Evolutionary conservation across 2,113 vertebrate genomes (phyloP).

Genomic region (Vidua macroura): DNA sequence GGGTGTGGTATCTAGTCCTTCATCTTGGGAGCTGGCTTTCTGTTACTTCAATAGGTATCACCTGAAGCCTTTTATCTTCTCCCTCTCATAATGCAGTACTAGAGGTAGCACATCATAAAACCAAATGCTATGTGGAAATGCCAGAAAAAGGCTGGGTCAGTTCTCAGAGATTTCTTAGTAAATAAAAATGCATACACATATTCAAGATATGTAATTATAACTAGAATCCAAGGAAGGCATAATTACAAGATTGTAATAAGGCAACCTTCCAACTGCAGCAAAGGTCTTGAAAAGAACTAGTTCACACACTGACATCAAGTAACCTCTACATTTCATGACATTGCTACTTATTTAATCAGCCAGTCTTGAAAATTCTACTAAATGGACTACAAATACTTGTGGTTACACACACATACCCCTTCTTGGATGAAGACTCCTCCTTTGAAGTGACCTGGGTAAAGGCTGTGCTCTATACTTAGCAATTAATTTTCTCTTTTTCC

Average conservation of each 20-base stretch:
- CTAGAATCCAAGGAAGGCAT: neutral
- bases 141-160: neutral
- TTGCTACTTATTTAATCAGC: neutral
- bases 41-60: neutral
- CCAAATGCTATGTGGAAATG: neutral
- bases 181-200: neutral
- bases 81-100: neutral
- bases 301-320: neutral
- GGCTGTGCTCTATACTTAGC: neutral
- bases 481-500: neutral
- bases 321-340: neutral
- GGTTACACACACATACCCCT: neutral
- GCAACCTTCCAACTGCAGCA: neutral
- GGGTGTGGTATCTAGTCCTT: neutral
- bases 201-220: neutral
- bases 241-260: slow-evolving; percentile 17
- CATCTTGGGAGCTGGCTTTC: neutral
- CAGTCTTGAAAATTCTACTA: neutral
- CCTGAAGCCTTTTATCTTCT: neutral
- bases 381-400: neutral
- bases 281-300: neutral
- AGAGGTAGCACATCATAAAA: neutral
- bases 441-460: neutral
- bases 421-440: neutral
- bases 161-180: neutral